phyloP scores from a whole-genome alignment of 2,113 vertebrate species.

The Corythaixoides concolor region DNA sequence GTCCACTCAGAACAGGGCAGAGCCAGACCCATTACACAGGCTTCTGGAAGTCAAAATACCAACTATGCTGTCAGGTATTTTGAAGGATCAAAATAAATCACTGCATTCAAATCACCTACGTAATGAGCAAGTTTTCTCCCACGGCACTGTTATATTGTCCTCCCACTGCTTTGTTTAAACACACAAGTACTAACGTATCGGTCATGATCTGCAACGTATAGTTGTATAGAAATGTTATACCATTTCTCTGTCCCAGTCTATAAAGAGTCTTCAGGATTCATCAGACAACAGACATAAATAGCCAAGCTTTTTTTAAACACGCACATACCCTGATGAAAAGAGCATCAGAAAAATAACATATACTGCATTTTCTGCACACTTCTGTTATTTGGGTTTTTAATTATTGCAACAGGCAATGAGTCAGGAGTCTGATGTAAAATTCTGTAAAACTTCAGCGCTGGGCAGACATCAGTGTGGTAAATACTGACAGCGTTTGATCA shows the following conservation, averaged over 20 bases:
- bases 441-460: background rate
- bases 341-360: background rate
- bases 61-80: background rate
- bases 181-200: background rate
- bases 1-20: background rate
- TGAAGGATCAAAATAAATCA: background rate
- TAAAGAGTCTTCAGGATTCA: background rate
- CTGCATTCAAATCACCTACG: background rate
- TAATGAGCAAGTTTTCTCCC: background rate
- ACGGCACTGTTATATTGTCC: background rate
- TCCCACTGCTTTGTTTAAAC: background rate
- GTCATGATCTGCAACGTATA: background rate
- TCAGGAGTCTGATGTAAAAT: background rate
- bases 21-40: rapidly evolving
- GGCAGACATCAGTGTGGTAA: background rate
- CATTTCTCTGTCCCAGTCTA: background rate
- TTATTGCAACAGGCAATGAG: background rate
- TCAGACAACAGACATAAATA: background rate
- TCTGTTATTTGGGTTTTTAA: background rate
- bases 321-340: background rate
- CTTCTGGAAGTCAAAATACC: background rate
- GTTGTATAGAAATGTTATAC: background rate
- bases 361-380: background rate
- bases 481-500: background rate
- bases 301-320: background rate